phyloP scores from a whole-genome alignment of 2,888 invertebrate genomes.

The Rhingia rostrata region DNA sequence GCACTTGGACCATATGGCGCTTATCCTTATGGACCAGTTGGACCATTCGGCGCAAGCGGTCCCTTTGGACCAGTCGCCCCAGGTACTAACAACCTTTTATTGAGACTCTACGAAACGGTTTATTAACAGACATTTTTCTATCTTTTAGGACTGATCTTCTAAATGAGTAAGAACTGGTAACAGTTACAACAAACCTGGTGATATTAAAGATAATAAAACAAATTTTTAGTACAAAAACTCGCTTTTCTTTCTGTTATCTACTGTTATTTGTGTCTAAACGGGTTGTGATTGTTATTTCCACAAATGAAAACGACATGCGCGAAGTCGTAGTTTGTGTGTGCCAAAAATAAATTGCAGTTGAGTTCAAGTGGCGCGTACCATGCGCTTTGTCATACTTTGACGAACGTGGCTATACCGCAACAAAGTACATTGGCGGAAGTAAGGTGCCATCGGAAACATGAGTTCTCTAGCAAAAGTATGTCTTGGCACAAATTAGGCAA shows the following conservation, averaged over 20 bases:
- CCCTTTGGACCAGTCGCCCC: slow-evolving; percentile 9
- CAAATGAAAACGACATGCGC: no score
- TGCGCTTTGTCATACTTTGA: slow-evolving; percentile 17
- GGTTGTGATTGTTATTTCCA: no score
- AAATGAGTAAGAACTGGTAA: slow-evolving; percentile 33
- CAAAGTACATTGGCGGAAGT: slow-evolving; percentile 47
- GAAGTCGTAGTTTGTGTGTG: neutral
- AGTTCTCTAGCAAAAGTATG: no score
- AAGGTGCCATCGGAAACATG: slow-evolving; percentile 21
- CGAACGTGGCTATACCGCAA: slow-evolving; percentile 40
- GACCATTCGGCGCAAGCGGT: neutral
- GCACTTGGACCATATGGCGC: neutral
- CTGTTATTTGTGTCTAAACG: no score
- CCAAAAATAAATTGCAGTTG: no score
- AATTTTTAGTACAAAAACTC: slow-evolving; percentile 49
- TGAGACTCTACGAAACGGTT: neutral
- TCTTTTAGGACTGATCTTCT: slow-evolving; percentile 21
- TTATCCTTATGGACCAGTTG: neutral
- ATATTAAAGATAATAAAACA: slow-evolving; percentile 69
- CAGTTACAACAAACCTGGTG: slow-evolving; percentile 57
- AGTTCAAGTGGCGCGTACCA: no score
- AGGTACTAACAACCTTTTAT: slow-evolving; percentile 32
- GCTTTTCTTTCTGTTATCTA: slow-evolving; percentile 7
- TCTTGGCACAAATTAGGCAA: no score
- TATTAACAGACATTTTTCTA: slow-evolving; percentile 13